phyloP scores from a whole-genome alignment of 1,140 invertebrate species.

The Papilio aristodemus region DNA sequence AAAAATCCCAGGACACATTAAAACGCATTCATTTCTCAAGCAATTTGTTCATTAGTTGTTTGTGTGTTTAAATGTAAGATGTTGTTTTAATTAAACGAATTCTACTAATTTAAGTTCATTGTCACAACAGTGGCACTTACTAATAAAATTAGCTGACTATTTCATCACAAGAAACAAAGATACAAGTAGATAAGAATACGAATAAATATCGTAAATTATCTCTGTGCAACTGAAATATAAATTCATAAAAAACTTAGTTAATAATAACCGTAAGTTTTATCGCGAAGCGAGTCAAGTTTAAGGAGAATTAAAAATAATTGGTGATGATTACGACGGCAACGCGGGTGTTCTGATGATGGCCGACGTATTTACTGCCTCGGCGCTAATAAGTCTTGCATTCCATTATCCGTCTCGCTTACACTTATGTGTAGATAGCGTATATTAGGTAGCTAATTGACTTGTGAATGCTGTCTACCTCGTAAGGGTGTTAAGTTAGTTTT shows the following conservation, averaged over 20 bases:
- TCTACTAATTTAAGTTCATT: not conserved
- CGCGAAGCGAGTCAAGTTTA: slow-evolving; percentile 12
- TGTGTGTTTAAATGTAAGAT: not conserved
- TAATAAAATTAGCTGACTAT: not conserved
- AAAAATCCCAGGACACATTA: too few relatives aligned
- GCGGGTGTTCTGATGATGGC: slow-evolving; percentile 14
- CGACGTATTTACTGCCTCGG: not conserved
- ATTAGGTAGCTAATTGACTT: not conserved
- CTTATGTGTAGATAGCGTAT: not conserved
- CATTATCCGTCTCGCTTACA: not conserved
- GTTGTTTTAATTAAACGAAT: not conserved
- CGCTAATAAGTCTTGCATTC: not conserved
- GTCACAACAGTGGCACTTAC: not conserved
- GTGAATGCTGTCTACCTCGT: not conserved
- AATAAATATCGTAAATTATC: slow-evolving; percentile 2
- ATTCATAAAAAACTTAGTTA: slow-evolving; percentile 13
- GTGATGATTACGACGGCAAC: slow-evolving; percentile 17
- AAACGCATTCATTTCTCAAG: not conserved
- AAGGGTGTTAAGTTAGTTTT: too few relatives aligned
- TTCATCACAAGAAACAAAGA: not conserved
- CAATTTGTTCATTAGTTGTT: not conserved
- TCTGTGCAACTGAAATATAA: not conserved
- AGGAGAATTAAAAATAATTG: slow-evolving; percentile 22
- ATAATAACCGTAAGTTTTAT: slow-evolving; percentile 19
- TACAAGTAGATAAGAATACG: not conserved